phyloP scores from a whole-genome alignment of 2,888 invertebrate genomes.

The Drosophila melanosoma region DNA sequence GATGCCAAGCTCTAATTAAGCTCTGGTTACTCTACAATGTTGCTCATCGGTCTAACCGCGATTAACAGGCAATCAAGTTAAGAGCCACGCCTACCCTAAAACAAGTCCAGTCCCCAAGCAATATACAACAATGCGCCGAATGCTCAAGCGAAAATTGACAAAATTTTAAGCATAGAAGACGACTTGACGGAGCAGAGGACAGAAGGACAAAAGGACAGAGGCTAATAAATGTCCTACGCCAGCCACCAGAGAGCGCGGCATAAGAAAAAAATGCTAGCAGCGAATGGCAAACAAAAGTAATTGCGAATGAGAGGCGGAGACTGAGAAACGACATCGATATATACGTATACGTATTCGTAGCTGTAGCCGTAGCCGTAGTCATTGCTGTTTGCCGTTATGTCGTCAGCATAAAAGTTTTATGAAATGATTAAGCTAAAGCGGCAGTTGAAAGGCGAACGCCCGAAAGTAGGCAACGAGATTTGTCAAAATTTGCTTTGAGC shows the following conservation, averaged over 20 bases:
- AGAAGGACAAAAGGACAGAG: conserved; percentile 15
- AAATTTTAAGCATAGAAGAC: conserved; percentile 54
- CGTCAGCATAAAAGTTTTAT: conserved; percentile 77
- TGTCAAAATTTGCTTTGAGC: conserved; percentile 54
- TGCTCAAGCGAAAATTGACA: conserved; percentile 59
- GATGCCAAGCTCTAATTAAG: conserved; percentile 44
- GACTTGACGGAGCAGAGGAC: conserved; percentile 9
- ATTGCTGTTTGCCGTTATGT: conserved; percentile 32
- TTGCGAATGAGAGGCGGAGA: conserved; percentile 39
- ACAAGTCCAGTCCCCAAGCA: conserved; percentile 2
- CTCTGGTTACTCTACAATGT: conserved; percentile 29
- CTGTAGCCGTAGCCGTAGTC: neutral
- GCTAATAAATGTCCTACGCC: conserved; percentile 59
- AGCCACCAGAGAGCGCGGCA: conserved; percentile 35
- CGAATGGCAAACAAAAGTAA: conserved; percentile 60
- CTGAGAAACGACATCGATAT: conserved; percentile 25
- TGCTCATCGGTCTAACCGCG: conserved; percentile 47
- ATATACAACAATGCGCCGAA: conserved; percentile 36
- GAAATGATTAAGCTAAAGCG: conserved; percentile 75
- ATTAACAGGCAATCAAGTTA: conserved; percentile 65
- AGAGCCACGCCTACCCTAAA: conserved; percentile 17
- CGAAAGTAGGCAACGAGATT: conserved; percentile 62
- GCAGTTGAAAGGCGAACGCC: conserved; percentile 31
- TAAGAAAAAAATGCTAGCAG: conserved; percentile 7
- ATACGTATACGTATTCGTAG: neutral